These are phyloP conservation scores for Brachyalestes nurse DNA, from an alignment of 2,797 vertebrate genomes.

Conservation along the genomic window DNA sequence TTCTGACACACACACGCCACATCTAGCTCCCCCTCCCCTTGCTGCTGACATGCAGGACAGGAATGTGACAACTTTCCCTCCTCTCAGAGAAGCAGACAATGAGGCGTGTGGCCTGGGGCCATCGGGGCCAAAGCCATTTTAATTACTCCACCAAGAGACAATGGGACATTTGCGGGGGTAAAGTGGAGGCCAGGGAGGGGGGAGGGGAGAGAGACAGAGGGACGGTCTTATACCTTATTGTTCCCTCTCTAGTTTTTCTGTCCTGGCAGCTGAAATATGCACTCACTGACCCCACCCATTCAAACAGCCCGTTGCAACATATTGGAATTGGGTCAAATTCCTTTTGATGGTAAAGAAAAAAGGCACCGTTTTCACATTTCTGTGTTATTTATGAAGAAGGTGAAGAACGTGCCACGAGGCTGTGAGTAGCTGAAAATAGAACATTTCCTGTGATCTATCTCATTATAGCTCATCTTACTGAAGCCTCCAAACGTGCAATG, in stretches of 20 bases:
- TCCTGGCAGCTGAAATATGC: neutral
- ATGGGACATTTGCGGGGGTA: constrained; percentile 51
- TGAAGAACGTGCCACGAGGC: constrained; percentile 31
- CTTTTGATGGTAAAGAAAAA: constrained; percentile 8
- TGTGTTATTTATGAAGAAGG: constrained; percentile 14
- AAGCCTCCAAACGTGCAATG: constrained; percentile 5
- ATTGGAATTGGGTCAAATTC: neutral
- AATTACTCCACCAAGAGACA: constrained; percentile 68
- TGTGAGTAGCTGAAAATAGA: constrained; percentile 22
- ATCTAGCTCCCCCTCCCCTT: constrained; percentile 33
- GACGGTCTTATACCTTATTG: neutral
- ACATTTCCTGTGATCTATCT: neutral
- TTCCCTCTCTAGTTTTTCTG: neutral
- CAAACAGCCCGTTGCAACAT: constrained; percentile 25
- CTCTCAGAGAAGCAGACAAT: constrained; percentile 59
- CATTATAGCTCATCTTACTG: neutral
- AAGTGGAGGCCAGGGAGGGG: constrained; percentile 8
- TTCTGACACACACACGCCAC: constrained; percentile 45
- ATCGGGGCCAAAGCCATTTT: constrained; percentile 64
- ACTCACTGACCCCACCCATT: constrained; percentile 46
- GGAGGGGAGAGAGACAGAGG: neutral
- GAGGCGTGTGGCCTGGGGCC: constrained; percentile 62
- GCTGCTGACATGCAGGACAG: constrained; percentile 59
- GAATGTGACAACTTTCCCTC: constrained; percentile 67
- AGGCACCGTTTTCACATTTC: neutral